Evolutionary conservation across 2,888 invertebrate species (phyloP).

Genomic region (Dasysyrphus tricinctus): DNA sequence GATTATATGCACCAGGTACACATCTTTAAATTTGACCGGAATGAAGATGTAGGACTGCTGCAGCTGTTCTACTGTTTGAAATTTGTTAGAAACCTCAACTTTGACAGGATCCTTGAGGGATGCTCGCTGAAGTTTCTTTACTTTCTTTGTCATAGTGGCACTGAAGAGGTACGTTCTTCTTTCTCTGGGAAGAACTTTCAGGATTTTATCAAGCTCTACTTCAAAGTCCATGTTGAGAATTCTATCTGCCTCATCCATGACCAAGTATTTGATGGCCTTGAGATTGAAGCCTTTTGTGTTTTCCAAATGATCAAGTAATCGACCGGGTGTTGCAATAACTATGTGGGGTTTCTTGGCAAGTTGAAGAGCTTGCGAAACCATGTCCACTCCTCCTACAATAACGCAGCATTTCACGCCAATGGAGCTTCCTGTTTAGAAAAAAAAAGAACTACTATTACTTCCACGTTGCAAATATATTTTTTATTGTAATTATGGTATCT

Average conservation of each 20-base stretch:
- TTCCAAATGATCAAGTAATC: constrained; percentile 97
- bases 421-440: constrained; percentile 86
- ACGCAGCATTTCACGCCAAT: constrained; percentile 98
- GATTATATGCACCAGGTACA: constrained; percentile 96
- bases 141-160: constrained; percentile 99
- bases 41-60: constrained; percentile 97
- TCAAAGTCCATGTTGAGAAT: constrained; percentile 99
- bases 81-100: constrained; percentile 98
- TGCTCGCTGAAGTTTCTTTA: constrained; percentile 97
- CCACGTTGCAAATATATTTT: background rate
- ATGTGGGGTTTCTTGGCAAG: constrained; percentile 98
- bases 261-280: constrained; percentile 93
- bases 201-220: constrained; percentile 97
- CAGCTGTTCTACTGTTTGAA: constrained; percentile 98
- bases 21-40: constrained; percentile 98
- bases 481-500: background rate
- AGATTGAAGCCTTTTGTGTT: constrained; percentile 99
- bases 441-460: background rate
- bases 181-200: constrained; percentile 94
- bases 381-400: constrained; percentile 99
- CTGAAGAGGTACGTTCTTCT: constrained; percentile 97
- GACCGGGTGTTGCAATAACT: constrained; percentile 97
- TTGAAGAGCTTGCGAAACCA: constrained; percentile 95
- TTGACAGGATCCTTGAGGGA: constrained; percentile 97
- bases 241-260: constrained; percentile 99